Conservation (phyloP, 1,140 invertebrate species). For the Tetramorium alpestre region DNA sequence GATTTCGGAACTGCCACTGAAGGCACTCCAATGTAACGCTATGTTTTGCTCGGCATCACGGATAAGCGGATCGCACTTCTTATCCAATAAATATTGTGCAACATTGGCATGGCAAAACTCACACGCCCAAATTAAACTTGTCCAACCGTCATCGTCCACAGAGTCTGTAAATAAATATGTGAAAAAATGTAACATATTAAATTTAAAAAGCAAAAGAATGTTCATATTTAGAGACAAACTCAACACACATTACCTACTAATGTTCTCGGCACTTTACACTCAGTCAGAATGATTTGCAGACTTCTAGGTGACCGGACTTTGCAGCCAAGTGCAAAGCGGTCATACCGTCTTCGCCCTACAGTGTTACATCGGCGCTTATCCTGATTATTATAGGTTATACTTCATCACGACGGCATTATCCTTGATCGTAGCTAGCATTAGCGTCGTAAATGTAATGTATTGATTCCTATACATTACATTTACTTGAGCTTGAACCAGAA, state of each 20-base stretch:
- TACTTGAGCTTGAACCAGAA: conserved; percentile 90
- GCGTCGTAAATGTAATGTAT: conserved; percentile 92
- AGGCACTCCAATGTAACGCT: conserved; percentile 95
- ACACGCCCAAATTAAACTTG: conserved; percentile 96
- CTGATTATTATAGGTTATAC: conserved; percentile 88
- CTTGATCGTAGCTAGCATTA: conserved; percentile 90
- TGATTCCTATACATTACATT: conserved; percentile 91
- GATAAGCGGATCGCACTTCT: conserved; percentile 93
- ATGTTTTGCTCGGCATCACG: conserved; percentile 96
- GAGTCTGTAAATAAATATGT: conserved; percentile 85
- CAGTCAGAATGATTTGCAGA: conserved; percentile 88
- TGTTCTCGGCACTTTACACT: conserved; percentile 83
- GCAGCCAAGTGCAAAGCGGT: conserved; percentile 93
- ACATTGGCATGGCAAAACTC: conserved; percentile 92
- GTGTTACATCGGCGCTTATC: conserved; percentile 90
- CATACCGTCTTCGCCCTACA: conserved; percentile 96
- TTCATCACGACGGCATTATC: conserved; percentile 87
- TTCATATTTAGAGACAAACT: not conserved
- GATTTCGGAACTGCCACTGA: conserved; percentile 92
- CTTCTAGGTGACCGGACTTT: conserved; percentile 90
- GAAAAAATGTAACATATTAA: not conserved
- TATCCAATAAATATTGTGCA: conserved; percentile 91
- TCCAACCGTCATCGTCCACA: conserved; percentile 97
- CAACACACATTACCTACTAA: conserved; percentile 81
- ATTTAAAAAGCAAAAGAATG: not conserved